phyloP scores from a whole-genome alignment of 2,113 vertebrate genomes.

The Zingel zingel region DNA sequence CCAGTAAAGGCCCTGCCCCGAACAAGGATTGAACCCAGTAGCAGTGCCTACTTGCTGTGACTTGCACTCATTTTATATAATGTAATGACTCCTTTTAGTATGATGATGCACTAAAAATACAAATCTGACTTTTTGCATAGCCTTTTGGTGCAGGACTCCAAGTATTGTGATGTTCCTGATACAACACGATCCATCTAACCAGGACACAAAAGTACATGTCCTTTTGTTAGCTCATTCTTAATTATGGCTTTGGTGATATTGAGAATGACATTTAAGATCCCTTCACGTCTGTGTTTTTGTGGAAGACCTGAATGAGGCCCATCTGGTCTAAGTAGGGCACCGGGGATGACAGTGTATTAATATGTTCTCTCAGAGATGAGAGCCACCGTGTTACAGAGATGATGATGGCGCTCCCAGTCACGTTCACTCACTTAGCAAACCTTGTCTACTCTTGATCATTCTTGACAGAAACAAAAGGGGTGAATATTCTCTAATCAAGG shows the following conservation, averaged over 20 bases:
- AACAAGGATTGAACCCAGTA: no score
- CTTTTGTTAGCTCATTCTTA: slow-evolving; percentile 49
- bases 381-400: slow-evolving; percentile 47
- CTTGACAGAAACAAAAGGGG: slow-evolving; percentile 69
- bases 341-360: slow-evolving; percentile 57
- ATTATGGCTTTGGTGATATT: slow-evolving; percentile 57
- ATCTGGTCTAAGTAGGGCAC: slow-evolving; percentile 67
- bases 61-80: not conserved
- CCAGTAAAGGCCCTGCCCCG: no score
- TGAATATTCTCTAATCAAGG: slow-evolving; percentile 63
- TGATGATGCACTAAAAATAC: not conserved
- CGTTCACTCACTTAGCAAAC: slow-evolving; percentile 60
- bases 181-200: slow-evolving; percentile 10
- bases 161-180: not conserved
- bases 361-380: slow-evolving; percentile 50
- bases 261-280: slow-evolving; percentile 67
- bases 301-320: slow-evolving; percentile 66
- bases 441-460: slow-evolving; percentile 62
- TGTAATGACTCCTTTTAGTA: not conserved
- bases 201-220: slow-evolving; percentile 33
- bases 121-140: not conserved
- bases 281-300: slow-evolving; percentile 48
- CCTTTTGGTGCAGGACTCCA: not conserved
- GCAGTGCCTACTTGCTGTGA: no score
- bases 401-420: slow-evolving; percentile 62